phyloP scores from a whole-genome alignment of 2,113 vertebrate species.

The Excalfactoria chinensis region DNA sequence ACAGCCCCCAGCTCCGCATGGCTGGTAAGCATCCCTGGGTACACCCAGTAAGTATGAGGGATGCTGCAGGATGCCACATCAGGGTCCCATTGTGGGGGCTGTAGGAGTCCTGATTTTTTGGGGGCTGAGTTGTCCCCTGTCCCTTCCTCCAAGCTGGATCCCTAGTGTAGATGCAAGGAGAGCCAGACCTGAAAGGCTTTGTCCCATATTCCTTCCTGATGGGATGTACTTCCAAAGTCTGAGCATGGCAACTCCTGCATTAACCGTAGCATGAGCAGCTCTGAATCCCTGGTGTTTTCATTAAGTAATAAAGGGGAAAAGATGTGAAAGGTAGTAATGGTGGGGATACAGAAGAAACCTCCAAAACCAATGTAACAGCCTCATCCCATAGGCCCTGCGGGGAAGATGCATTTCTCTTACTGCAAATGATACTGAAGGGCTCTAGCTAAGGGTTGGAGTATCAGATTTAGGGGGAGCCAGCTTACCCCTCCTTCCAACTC shows the following conservation, averaged over 20 bases:
- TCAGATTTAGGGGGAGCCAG: neutral
- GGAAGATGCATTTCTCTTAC: fast-evolving
- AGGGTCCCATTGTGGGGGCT: neutral
- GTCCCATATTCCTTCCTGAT: neutral
- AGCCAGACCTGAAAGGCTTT: neutral
- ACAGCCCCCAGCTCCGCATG: neutral
- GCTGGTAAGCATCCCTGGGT: neutral
- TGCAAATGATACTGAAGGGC: neutral
- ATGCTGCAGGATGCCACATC: neutral
- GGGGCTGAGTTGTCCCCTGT: neutral
- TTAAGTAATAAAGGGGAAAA: neutral
- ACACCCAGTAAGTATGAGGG: neutral
- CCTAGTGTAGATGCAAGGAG: neutral
- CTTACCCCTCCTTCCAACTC: neutral
- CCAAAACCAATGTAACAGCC: neutral
- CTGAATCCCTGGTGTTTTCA: neutral
- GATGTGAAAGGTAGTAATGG: neutral
- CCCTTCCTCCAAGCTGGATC: neutral
- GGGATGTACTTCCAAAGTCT: neutral
- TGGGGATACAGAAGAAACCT: neutral
- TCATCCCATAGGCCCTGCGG: neutral
- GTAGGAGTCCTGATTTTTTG: neutral
- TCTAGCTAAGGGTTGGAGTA: neutral
- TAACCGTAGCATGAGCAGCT: neutral
- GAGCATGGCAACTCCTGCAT: fast-evolving